phyloP scores from a whole-genome alignment of 2,797 vertebrate genomes.

The Hipposideros larvatus region DNA sequence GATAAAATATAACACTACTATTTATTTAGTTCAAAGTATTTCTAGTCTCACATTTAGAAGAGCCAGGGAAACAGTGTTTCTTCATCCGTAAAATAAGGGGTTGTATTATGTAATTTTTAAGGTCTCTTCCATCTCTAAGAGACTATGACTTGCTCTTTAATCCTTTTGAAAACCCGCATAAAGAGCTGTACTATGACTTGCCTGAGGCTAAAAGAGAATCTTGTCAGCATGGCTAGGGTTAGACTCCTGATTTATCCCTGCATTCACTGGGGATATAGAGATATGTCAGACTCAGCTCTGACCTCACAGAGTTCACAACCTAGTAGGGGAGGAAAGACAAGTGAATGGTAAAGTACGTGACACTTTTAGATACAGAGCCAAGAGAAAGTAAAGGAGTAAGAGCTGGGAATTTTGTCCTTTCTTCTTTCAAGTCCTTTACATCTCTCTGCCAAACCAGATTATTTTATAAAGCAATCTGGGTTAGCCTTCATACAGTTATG shows the following conservation, averaged over 20 bases:
- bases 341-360: neutral
- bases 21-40: constrained; percentile 54
- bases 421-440: neutral
- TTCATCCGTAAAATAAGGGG: constrained; percentile 2
- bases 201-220: neutral
- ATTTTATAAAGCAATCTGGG: neutral
- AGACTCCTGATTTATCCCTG: neutral
- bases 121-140: constrained; percentile 4
- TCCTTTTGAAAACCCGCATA: constrained; percentile 11
- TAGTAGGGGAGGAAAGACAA: neutral
- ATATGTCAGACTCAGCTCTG: neutral
- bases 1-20: constrained; percentile 34
- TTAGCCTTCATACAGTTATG: neutral
- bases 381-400: neutral
- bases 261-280: neutral
- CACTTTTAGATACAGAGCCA: neutral
- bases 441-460: neutral
- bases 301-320: neutral
- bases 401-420: neutral
- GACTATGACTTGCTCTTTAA: neutral
- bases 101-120: constrained; percentile 35
- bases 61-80: constrained; percentile 8
- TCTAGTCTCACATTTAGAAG: constrained; percentile 28
- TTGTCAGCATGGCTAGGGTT: neutral
- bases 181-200: neutral